phyloP scores from a whole-genome alignment of 2,888 invertebrate genomes.

The Lutraria lutraria region DNA sequence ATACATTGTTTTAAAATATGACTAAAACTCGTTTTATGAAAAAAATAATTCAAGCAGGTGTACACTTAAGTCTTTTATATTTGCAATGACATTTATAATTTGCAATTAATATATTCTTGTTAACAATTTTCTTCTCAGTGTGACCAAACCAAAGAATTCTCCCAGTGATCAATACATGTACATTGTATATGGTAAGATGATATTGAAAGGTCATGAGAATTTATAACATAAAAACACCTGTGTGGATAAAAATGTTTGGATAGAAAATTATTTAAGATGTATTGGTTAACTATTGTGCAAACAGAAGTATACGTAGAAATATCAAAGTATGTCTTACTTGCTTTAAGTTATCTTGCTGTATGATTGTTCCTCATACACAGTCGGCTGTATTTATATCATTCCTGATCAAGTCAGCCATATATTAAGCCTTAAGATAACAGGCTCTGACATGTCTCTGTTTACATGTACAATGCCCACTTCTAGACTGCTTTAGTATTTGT shows the following conservation, averaged over 20 bases:
- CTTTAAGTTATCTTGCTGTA: neutral
- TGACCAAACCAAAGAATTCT: too few relatives aligned
- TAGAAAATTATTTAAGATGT: neutral
- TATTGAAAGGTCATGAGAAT: slow-evolving; percentile 4
- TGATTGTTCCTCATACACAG: neutral
- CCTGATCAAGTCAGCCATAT: slow-evolving; percentile 9
- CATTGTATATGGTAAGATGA: neutral
- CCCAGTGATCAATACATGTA: too few relatives aligned
- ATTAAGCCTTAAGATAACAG: slow-evolving; percentile 28
- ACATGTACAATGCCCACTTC: slow-evolving; percentile 36
- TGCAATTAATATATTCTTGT: neutral
- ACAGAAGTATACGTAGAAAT: neutral
- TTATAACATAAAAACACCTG: neutral
- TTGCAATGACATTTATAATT: neutral
- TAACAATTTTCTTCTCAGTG: too few relatives aligned
- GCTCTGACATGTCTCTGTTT: slow-evolving; percentile 32
- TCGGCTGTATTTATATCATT: neutral
- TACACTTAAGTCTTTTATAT: neutral
- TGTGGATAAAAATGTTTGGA: neutral
- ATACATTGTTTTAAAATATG: too few relatives aligned
- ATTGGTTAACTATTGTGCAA: neutral
- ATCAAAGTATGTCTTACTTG: neutral
- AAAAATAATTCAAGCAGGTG: too few relatives aligned
- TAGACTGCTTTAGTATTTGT: slow-evolving; percentile 6
- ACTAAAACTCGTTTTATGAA: too few relatives aligned